phyloP scores from a whole-genome alignment of 2,888 invertebrate genomes.

The Ptycholaimellus sp. region DNA sequence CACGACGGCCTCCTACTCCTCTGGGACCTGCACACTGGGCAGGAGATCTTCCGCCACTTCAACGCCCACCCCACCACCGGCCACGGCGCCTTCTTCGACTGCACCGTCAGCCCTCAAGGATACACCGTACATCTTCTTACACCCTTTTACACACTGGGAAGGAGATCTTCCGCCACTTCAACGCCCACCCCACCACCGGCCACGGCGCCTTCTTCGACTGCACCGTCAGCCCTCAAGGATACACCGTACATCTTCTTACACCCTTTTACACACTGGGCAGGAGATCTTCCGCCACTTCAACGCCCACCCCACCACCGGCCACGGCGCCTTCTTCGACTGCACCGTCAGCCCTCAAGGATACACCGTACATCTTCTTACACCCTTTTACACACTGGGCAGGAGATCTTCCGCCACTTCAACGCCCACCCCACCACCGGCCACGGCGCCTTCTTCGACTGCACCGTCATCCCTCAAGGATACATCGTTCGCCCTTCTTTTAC shows the following conservation, averaged over 20 bases:
- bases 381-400: slow-evolving; percentile 22
- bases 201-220: slow-evolving; percentile 88
- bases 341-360: slow-evolving; percentile 57
- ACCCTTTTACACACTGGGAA: slow-evolving; percentile 22
- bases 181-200: slow-evolving; percentile 35
- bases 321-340: slow-evolving; percentile 84
- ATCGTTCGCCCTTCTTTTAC: neutral
- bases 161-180: slow-evolving; percentile 14
- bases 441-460: slow-evolving; percentile 86
- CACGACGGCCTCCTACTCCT: slow-evolving; percentile 59
- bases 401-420: slow-evolving; percentile 14
- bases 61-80: slow-evolving; percentile 35
- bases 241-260: neutral
- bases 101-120: slow-evolving; percentile 57
- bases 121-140: too few species aligned
- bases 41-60: slow-evolving; percentile 14
- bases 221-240: slow-evolving; percentile 55
- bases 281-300: slow-evolving; percentile 15
- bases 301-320: slow-evolving; percentile 37
- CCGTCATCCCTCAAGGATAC: slow-evolving; percentile 54
- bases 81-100: slow-evolving; percentile 82
- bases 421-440: slow-evolving; percentile 39
- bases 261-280: slow-evolving; percentile 22
- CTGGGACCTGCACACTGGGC: slow-evolving; percentile 32
- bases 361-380: neutral